Base-by-base conservation (phyloP, 2,797 vertebrate genomes). In the Poecilia wingei region DNA sequence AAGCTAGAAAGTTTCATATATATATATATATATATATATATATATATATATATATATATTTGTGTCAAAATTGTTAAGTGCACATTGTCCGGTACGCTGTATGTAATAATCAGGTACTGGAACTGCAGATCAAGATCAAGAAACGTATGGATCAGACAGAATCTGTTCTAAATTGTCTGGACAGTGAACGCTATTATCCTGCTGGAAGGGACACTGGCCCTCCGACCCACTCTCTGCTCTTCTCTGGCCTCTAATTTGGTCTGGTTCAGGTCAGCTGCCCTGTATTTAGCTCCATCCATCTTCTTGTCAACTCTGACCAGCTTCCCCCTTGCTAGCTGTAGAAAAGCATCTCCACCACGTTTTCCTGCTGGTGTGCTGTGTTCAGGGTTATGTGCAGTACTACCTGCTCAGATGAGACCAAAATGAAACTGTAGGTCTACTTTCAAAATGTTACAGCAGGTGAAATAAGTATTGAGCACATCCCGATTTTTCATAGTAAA, bases 271-370 rank as follows among this genome's bases (percentile, higher is more conserved):
- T 68, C 36, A 68, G 36, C 33, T 41, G 64, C 64, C 64, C 64
- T 22, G 36, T 68, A 41, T 39, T 68, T 68, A 68, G 20, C 36
- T 72, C 70, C 46, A 49, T 72, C 70, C 46, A 41, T 68, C 64
- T 68, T 68, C 64, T 41, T 68, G 64, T 68, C 43, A 31, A 47
- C n/a, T 46, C 16, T 49, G 46, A 31, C 31, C 70, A 31, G 25
- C 31, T 72, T 41, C 64, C 4, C 64, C 64, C 25, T 68, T 25
- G 20, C 36, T 39, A 2, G 36, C 64, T 41, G 64, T 4, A 39
- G 64, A 41, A 68, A 41, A 39, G 36, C 64, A 41, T 68, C 36
- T 68, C 64, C 36, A 4, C 20, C 64, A 68, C 5, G 36, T 25
- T 68, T 25, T 22, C 22, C 36, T n/a, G 36, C 36, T 28, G 61